These are phyloP conservation scores for Antechinus stuartii DNA, from an alignment of 2,113 vertebrate species.

Conservation along the genomic window DNA sequence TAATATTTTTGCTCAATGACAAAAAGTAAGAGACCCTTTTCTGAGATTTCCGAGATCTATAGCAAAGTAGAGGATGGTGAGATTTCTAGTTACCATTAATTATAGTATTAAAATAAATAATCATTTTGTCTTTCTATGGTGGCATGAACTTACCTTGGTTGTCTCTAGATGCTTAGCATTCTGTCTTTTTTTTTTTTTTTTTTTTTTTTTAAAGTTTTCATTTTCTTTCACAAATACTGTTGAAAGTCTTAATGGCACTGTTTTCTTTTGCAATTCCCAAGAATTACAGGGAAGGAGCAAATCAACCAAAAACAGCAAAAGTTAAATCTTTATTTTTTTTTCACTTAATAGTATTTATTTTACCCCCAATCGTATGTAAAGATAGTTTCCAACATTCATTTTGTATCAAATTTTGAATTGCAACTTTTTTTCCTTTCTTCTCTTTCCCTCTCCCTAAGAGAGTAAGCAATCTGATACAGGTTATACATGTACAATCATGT, in stretches of 20 bases:
- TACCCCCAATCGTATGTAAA: too few species aligned
- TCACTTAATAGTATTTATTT: too few species aligned
- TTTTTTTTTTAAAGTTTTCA: not conserved
- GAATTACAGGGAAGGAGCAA: not conserved
- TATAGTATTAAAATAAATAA: slow-evolving; percentile 7
- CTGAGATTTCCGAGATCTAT: not conserved
- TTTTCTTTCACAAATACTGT: slow-evolving; percentile 32
- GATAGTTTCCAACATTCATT: too few species aligned
- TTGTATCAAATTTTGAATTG: too few species aligned
- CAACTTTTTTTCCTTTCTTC: too few species aligned
- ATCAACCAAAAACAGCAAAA: not conserved
- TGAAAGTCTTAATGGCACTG: not conserved
- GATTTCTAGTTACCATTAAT: slow-evolving; percentile 28
- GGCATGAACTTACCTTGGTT: not conserved
- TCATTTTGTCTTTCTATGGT: not conserved
- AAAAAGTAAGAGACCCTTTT: slow-evolving; percentile 41
- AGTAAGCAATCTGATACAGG: too few species aligned
- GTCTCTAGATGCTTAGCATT: not conserved
- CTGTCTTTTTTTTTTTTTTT: not conserved
- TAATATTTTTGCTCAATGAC: not conserved
- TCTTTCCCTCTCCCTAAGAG: too few species aligned
- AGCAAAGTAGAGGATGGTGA: not conserved
- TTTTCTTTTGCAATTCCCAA: not conserved
- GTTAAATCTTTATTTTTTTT: not conserved
- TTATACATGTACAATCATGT: too few species aligned